phyloP scores from a whole-genome alignment of 1,140 invertebrate genomes.

The Trichonephila clavata region DNA sequence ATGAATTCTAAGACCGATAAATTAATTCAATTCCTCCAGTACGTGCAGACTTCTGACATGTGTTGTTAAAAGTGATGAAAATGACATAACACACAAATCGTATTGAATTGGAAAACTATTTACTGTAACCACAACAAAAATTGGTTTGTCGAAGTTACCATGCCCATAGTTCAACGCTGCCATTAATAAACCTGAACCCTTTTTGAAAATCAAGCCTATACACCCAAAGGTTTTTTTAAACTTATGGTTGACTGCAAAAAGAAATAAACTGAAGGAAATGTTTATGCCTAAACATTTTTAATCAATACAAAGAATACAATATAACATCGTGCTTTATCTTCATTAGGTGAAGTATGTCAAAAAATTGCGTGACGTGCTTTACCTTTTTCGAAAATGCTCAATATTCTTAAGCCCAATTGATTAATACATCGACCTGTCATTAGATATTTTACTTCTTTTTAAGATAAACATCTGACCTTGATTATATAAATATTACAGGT shows the following conservation, averaged over 20 bases:
- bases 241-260: background rate
- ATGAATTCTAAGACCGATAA: no score
- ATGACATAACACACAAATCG: no score
- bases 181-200: background rate
- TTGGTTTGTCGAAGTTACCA: background rate
- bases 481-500: no score
- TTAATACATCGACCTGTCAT: background rate
- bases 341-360: constrained; percentile 3
- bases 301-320: background rate
- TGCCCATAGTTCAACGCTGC: background rate
- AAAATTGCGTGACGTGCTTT: background rate
- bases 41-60: no score
- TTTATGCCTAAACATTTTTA: background rate
- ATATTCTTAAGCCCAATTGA: background rate
- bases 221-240: background rate
- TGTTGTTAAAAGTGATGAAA: no score
- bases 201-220: background rate
- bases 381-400: no score
- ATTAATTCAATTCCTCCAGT: no score
- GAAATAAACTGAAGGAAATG: background rate
- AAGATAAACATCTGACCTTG: no score
- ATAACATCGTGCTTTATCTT: background rate
- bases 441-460: background rate
- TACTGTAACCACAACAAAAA: constrained; percentile 7
- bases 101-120: background rate